Percentiles rank a stretch among this genome's conserved stretches.
These are phyloP conservation scores for Xanthia togata DNA, from an alignment of 2,888 invertebrate genomes.

Conservation along the genomic window DNA sequence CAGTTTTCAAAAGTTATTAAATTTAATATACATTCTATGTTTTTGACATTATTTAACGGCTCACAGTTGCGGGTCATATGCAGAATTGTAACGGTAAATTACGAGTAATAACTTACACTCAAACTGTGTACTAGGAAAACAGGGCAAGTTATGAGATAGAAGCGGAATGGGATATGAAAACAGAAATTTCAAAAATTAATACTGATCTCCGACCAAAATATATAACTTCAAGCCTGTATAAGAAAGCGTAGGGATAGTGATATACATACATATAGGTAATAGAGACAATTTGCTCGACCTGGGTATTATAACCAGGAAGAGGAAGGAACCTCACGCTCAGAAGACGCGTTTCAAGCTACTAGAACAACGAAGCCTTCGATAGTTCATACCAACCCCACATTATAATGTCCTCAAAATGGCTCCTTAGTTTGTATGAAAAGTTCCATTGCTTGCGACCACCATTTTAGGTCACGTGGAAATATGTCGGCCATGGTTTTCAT, in stretches of 20 bases:
- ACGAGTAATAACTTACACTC: constrained; percentile 58
- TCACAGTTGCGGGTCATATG: constrained; percentile 52
- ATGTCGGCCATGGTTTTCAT: background rate
- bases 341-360: background rate
- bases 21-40: constrained; percentile 58
- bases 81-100: constrained; percentile 61
- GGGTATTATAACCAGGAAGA: too few relatives aligned
- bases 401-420: background rate
- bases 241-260: background rate
- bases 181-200: too few relatives aligned
- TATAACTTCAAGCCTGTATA: background rate
- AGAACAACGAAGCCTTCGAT: background rate
- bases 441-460: background rate
- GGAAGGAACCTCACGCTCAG: too few relatives aligned
- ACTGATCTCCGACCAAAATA: background rate
- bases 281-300: background rate
- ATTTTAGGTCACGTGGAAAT: background rate
- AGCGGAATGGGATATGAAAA: background rate
- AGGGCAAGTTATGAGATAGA: constrained; percentile 19
- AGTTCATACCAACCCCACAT: background rate
- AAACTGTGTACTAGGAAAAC: constrained; percentile 32
- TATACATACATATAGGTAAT: too few relatives aligned
- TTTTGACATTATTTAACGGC: constrained; percentile 58
- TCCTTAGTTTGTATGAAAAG: too few relatives aligned
- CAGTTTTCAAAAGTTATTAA: constrained; percentile 59